Evolutionary conservation across 1,140 invertebrate species (phyloP), one percentile per base, ranked within the genome.

Genomic region (Fopius arisanus): DNA sequence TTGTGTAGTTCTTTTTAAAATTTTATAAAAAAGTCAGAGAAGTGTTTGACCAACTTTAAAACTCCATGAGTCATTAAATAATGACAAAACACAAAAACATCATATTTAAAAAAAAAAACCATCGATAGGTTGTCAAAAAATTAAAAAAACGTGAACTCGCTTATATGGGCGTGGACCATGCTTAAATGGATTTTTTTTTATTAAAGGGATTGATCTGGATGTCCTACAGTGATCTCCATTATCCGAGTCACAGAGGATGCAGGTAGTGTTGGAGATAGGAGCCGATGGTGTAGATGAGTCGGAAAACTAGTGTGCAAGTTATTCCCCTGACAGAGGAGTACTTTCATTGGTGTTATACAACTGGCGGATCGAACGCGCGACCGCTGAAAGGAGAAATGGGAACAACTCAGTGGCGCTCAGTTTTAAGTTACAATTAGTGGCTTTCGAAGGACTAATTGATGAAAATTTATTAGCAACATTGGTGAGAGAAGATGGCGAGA

Each of bases 261-360:
- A 67, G 40, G 65, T 67, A 1, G 21, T 37, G 14, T 4, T 14
- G 65, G 21, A 19, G 40, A 67, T 33, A 63, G 26, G 23, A 72
- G 70, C 71, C 48, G 66, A 75, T 75, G 48, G 69, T 59, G 65
- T 73, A 67, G 71, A 73, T 73, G 71, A 67, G 69, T 43, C 69
- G 63, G 14, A 9, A 29, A 23, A 29, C 62, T 33, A 37, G 51
- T 62, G 65, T 29, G 21, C 7, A 41, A 21, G 59, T 41, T 26
- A 43, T 41, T 72, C 29, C 62, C 59, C 70, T 75, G 59, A 70
- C 67, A 43, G 71, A 73, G 72, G 79, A 82, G 82, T 79, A 84
- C 81, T 83, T 83, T 82, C 82, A 81, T 84, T 83, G 79, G 76
- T 82, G 83, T 84, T 85, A 85, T 84, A 83, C 83, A 84, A 84